Evolutionary conservation across 2,797 vertebrate species (phyloP), one percentile per base, ranked within the genome.

Genomic region (Betta splendens): DNA sequence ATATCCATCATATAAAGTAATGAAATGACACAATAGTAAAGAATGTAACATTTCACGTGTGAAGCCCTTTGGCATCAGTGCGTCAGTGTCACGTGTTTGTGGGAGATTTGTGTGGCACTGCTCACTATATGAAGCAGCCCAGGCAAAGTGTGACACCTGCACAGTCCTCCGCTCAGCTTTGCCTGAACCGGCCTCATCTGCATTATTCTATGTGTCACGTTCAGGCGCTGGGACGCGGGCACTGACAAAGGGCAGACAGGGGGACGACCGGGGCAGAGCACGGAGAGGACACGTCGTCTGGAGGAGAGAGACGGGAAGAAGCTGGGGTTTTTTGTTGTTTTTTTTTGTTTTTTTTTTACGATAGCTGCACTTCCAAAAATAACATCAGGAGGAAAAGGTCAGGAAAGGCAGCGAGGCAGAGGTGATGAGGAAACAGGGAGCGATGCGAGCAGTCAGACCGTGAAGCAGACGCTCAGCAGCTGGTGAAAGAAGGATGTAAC

Each of bases 161-260:
- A 33, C 20, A 17, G 28, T 16, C 22, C 50, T 12, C 21, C 36
- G 20, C 37, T n/a, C 31, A 42, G 25, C 36, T 32, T 49, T 37
- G 9, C 47, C 21, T 51, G 32, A 51, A 25, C 55, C 32, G 6
- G 6, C 26, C 11, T 59, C 49, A 49, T 77, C 63, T 56, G 9
- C 32, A 47, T 48, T 43, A 42, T 61, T 73, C 56, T 66, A 48
- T 60, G 63, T 75, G n/a, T n/a, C 52, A 62, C 11, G 56, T 74
- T 76, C 20, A 33, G 39, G 9, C 31, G 13, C 22, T 32, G 48
- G 42, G 16, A 51, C 25, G 29, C 7, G 60, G 16, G 10, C 52
- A 43, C 33, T 35, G 37, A 46, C 50, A 74, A 33, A 25, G 36
- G 8, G 9, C 57, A 69, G 17, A 43, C 7, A 60, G 22, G 58